Conservation (phyloP, 2,888 invertebrate species). For the Lasioglossum lativentre region DNA sequence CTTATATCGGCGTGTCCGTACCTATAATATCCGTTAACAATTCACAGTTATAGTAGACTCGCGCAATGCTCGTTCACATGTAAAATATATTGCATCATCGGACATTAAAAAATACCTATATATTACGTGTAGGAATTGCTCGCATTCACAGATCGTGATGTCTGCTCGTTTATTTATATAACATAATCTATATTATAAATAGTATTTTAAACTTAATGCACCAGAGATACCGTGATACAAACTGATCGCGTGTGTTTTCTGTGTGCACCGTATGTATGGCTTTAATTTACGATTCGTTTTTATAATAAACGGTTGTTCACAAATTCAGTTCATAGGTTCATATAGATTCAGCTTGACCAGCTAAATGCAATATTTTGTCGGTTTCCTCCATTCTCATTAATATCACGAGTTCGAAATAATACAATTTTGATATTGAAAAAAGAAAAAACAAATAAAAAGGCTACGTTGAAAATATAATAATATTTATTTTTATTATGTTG, state of each 20-base stretch:
- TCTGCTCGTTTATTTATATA: constrained; percentile 15
- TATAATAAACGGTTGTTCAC: background rate
- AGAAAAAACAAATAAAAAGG: constrained; percentile 63
- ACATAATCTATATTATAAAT: constrained; percentile 11
- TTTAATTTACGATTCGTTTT: constrained; percentile 14
- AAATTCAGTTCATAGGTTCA: background rate
- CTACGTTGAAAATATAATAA: constrained; percentile 83
- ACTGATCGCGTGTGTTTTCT: background rate
- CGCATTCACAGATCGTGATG: constrained; percentile 43
- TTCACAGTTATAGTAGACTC: constrained; percentile 46
- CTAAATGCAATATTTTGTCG: background rate
- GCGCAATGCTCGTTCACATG: constrained; percentile 52
- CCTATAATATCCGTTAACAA: constrained; percentile 62
- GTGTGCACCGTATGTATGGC: background rate
- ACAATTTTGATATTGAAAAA: constrained; percentile 45
- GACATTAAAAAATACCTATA: constrained; percentile 57
- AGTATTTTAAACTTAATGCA: constrained; percentile 16
- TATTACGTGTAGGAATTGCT: constrained; percentile 46
- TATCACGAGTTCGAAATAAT: background rate
- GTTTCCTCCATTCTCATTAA: background rate
- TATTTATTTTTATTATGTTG: constrained; percentile 81
- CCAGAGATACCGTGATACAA: constrained; percentile 11
- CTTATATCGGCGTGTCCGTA: constrained; percentile 55
- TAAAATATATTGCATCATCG: constrained; percentile 62
- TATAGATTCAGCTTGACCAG: background rate